Conservation (phyloP, 1,140 invertebrate genomes). For the Aphelinus certus region DNA sequence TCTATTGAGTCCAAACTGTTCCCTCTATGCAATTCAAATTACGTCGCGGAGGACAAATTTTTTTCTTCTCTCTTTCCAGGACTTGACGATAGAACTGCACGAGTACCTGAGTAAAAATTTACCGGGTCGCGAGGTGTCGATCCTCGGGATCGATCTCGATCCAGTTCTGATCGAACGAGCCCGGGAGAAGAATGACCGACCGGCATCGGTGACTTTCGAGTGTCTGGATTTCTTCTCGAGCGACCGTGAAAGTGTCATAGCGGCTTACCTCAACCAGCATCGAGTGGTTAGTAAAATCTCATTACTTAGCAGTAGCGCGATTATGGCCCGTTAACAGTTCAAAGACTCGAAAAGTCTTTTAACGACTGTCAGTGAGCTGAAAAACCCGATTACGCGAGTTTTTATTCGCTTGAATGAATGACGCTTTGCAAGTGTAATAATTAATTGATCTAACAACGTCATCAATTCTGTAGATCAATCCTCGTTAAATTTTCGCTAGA, state of each 20-base stretch:
- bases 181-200: slow-evolving; percentile 62
- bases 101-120: slow-evolving; percentile 66
- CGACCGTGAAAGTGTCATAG: slow-evolving; percentile 56
- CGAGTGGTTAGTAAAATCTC: slow-evolving; percentile 2
- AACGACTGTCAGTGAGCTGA: too few species aligned
- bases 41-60: too few species aligned
- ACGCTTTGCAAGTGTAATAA: too few species aligned
- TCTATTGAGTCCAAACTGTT: too few species aligned
- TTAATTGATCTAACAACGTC: too few species aligned
- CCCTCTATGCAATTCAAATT: too few species aligned
- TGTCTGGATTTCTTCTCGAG: slow-evolving; percentile 72
- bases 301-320: neutral
- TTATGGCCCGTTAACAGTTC: too few species aligned
- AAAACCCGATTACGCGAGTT: too few species aligned
- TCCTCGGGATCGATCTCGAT: slow-evolving; percentile 82
- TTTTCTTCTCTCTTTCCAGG: slow-evolving; percentile 54
- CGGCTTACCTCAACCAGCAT: slow-evolving; percentile 29
- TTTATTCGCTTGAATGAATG: too few species aligned
- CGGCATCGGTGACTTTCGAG: slow-evolving; percentile 66
- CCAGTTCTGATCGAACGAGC: slow-evolving; percentile 75
- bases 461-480: too few species aligned
- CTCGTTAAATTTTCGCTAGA: too few species aligned
- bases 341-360: too few species aligned
- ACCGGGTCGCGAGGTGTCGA: slow-evolving; percentile 58
- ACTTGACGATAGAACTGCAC: slow-evolving; percentile 71